These are phyloP conservation scores for Ploceus nigricollis DNA, from an alignment of 2,113 vertebrate genomes.

Conservation along the genomic window DNA sequence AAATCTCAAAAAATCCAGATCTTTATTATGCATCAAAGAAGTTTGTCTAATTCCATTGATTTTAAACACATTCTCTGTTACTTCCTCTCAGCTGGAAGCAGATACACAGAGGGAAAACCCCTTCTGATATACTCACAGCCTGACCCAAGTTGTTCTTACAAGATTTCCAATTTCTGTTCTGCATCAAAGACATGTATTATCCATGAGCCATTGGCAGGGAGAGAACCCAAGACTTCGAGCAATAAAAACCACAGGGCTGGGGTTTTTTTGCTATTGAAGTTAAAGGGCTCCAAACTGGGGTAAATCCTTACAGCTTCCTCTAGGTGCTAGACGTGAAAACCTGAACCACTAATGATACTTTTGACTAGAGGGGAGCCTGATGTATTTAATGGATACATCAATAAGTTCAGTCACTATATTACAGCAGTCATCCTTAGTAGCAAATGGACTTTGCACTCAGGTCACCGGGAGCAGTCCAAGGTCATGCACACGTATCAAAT, in stretches of 20 bases:
- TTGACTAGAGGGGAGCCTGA: background rate
- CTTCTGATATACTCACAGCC: background rate
- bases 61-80: conserved; percentile 52
- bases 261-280: background rate
- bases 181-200: conserved; percentile 19
- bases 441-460: background rate
- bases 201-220: background rate
- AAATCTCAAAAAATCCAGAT: background rate
- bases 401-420: background rate
- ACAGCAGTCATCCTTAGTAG: background rate
- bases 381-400: background rate
- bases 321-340: background rate
- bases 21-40: conserved; percentile 24
- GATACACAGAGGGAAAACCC: conserved; percentile 17
- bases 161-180: conserved; percentile 37
- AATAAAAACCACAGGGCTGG: background rate
- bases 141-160: conserved; percentile 10
- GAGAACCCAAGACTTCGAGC: background rate
- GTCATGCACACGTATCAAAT: fast-evolving
- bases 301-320: background rate
- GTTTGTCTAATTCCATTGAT: conserved; percentile 36
- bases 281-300: background rate
- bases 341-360: background rate
- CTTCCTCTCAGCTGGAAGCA: conserved; percentile 48
- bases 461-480: background rate